Base-by-base conservation (phyloP, 2,888 invertebrate species). In the Unio pictorum region DNA sequence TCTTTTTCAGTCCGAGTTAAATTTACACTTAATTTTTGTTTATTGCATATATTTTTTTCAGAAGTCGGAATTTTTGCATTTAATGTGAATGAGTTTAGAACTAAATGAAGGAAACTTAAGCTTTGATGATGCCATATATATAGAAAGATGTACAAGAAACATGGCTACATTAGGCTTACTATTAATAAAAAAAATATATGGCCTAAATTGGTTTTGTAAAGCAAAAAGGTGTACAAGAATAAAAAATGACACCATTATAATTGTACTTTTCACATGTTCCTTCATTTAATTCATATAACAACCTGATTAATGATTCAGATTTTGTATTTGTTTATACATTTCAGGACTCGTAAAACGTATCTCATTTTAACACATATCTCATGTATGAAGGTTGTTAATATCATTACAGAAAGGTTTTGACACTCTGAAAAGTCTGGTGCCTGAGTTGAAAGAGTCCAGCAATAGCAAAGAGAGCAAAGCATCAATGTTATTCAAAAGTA, bases 321-420 rank as follows among this genome's bases (percentile, higher is more conserved):
- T 23, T 54, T 26, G 23, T 8, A 23, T 15, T 23, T 45, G 1
- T 20, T 45, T 23, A 17, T 54, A 26, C 17, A 55, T 59, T n/a
- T 59, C 34, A 26, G 4, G n/a, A 59, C 23, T 59, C 17, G 57
- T 11, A 45, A 45, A 45, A 45, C 11, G 15, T 11, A 45, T 45
- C 8, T 15, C 8, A 45, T 45, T 45, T 45, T 45, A 45, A 45
- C 45, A 45, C 15, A 15, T 45, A 45, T 45, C 45, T 45, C 45
- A 45, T 45, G 45, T 69, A 61, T 72, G 45, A 45, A 45, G 45
- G 45, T 45, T 45, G 45, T 45, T 45, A 45, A 45, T 45, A 45
- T 45, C 62, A 66, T 83, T 81, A 72, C 81, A 85, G 84, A 83
- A 82, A 71, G 83, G 84, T 69, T 85, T 85, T 82, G 83, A 83